These are phyloP conservation scores for Tokudaia muenninki DNA, from an alignment of 2,797 vertebrate species.

Conservation along the genomic window DNA sequence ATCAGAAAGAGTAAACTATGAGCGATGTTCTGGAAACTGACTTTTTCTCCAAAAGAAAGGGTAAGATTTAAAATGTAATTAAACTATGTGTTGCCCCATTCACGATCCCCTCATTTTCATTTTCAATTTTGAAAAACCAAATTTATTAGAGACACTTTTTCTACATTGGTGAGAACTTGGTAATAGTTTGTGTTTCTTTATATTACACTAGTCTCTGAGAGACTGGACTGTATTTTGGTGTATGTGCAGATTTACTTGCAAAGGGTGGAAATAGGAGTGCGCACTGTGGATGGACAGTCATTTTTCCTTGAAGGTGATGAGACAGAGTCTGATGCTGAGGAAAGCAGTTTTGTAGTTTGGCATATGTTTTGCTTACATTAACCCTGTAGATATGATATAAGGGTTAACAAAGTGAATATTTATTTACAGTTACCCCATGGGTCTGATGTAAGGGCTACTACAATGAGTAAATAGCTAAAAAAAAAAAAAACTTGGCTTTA, in stretches of 20 bases:
- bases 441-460: background rate
- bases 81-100: background rate
- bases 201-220: background rate
- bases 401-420: no score
- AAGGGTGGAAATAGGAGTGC: background rate
- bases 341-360: background rate
- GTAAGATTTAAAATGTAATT: background rate
- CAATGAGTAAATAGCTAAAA: no score
- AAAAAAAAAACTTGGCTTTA: background rate
- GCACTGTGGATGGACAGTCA: background rate
- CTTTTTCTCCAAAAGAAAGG: background rate
- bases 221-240: no score
- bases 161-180: fast-evolving
- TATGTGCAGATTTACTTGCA: background rate
- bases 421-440: no score
- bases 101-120: background rate
- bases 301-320: background rate
- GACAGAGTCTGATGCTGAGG: background rate
- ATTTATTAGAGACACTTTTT: background rate
- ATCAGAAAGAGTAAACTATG: background rate
- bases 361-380: no score
- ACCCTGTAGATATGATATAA: no score
- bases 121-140: background rate
- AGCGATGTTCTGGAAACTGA: no score
- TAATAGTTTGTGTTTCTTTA: background rate